Conservation (phyloP, 2,113 vertebrate genomes). For the Eidolon helvum region DNA sequence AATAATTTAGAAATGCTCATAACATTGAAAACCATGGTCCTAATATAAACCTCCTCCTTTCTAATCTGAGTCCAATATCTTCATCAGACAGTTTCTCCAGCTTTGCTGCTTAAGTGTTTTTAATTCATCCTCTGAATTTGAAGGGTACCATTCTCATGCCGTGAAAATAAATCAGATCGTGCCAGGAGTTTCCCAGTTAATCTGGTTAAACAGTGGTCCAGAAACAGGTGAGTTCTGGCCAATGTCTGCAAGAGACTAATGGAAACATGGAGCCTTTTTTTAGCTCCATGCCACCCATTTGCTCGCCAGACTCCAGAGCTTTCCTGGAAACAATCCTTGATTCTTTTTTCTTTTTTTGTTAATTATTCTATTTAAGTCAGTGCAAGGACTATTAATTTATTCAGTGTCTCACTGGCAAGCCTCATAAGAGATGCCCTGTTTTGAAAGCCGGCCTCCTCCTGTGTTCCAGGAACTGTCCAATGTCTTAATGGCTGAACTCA, state of each 20-base stretch:
- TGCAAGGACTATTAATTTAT: neutral
- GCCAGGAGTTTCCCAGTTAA: neutral
- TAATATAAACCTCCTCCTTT: neutral
- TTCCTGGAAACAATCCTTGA: slow-evolving; percentile 17
- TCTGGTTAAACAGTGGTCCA: neutral
- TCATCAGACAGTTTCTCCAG: neutral
- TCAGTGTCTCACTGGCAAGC: neutral
- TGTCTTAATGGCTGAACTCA: neutral
- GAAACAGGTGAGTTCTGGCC: neutral
- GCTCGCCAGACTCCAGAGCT: neutral
- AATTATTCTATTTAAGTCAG: neutral
- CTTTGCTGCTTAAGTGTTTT: neutral
- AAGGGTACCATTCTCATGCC: neutral
- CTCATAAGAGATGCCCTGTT: slow-evolving; percentile 3
- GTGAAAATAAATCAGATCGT: neutral
- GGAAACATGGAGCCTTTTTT: neutral
- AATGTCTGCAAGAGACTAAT: neutral
- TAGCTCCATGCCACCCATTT: neutral
- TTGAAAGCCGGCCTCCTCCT: neutral
- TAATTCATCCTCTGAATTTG: neutral
- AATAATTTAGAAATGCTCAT: neutral
- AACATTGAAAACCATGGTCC: neutral
- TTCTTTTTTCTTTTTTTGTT: neutral
- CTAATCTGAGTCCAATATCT: neutral
- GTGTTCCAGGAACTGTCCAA: slow-evolving; percentile 14